These are phyloP conservation scores for Sapayoa aenigma DNA, from an alignment of 2,113 vertebrate species.

Conservation along the genomic window DNA sequence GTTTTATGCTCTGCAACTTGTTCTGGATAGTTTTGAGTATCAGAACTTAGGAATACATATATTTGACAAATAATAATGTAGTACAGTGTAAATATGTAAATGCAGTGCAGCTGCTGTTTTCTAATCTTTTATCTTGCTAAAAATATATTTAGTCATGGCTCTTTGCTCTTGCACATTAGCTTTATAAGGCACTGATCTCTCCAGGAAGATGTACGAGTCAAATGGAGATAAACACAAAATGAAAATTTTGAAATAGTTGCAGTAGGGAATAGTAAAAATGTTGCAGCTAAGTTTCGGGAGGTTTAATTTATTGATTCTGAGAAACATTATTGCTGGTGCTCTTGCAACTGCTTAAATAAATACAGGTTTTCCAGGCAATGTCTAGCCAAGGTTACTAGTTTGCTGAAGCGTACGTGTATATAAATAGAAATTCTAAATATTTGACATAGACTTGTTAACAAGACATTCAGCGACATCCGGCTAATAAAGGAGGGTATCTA, in stretches of 20 bases:
- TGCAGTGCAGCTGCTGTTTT: background rate
- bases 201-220: background rate
- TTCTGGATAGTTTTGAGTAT: background rate
- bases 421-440: background rate
- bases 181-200: background rate
- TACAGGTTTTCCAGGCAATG: background rate
- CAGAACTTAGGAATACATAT: background rate
- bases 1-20: background rate
- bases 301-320: background rate
- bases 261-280: background rate
- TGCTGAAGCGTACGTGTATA: background rate
- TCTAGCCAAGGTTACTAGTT: background rate
- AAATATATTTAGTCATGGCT: background rate
- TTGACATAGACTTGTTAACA: background rate
- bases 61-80: background rate
- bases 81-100: background rate
- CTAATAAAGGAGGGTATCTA: background rate
- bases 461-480: background rate
- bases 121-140: background rate
- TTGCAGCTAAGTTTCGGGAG: background rate
- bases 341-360: slow-evolving; percentile 28
- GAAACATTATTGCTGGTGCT: background rate
- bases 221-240: background rate
- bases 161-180: background rate
- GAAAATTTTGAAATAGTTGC: background rate